These are phyloP conservation scores for Urocynchramus pylzowi DNA, from an alignment of 2,113 vertebrate genomes.

Conservation along the genomic window DNA sequence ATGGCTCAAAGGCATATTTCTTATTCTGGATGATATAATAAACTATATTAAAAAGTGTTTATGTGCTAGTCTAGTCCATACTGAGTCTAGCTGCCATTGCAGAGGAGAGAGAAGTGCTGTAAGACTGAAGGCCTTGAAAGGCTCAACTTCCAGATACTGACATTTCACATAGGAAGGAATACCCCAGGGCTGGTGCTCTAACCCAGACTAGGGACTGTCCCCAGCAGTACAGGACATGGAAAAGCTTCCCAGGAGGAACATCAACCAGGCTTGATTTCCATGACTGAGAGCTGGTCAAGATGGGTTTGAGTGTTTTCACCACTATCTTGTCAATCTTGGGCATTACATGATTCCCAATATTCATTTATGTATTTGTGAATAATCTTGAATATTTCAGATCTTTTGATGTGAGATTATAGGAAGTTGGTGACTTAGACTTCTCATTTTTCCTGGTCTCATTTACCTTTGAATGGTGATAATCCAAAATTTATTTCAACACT, in stretches of 20 bases:
- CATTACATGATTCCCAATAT: background rate
- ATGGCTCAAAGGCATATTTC: background rate
- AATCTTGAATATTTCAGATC: background rate
- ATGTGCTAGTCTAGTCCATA: background rate
- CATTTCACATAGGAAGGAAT: background rate
- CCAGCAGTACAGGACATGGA: background rate
- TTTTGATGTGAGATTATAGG: background rate
- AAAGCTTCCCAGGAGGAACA: background rate
- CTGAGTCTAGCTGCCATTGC: background rate
- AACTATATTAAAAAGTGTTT: rapidly evolving
- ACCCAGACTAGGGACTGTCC: rapidly evolving
- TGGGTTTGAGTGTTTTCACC: background rate
- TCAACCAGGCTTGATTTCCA: background rate
- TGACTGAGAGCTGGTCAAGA: background rate
- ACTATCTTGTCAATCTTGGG: background rate
- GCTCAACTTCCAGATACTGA: background rate
- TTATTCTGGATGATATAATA: background rate
- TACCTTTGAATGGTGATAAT: background rate
- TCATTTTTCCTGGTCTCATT: background rate
- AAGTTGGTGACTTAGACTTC: background rate
- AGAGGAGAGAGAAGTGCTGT: background rate
- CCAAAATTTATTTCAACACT: background rate
- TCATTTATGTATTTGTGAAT: background rate
- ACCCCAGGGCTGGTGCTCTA: background rate
- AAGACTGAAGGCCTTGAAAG: background rate